A percentile compares a stretch with the other conserved stretches of the same genome.
Conservation (phyloP, 2,113 vertebrate genomes). For the Gulo gulo region DNA sequence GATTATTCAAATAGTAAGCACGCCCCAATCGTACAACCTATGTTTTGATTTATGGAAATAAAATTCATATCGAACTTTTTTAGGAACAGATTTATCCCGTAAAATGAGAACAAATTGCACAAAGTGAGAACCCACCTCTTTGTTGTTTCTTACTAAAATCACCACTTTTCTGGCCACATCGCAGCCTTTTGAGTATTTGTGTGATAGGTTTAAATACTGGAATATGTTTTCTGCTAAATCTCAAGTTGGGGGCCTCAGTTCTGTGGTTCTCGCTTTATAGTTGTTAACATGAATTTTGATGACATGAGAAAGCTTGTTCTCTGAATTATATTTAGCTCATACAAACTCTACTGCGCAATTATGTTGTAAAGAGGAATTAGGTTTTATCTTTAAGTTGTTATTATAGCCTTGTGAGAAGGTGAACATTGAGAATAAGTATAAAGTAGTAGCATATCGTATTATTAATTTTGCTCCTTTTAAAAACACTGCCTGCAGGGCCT, state of each 20-base stretch:
- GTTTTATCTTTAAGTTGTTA: conserved; percentile 70
- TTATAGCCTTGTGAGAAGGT: conserved; percentile 67
- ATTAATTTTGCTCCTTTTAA: background rate
- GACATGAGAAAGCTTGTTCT: conserved; percentile 68
- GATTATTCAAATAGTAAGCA: background rate
- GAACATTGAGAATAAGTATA: conserved; percentile 31
- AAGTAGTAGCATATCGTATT: conserved; percentile 37
- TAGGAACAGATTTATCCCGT: background rate
- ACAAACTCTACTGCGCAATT: conserved; percentile 70
- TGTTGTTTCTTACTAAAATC: background rate
- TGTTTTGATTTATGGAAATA: conserved; percentile 15
- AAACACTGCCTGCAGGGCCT: background rate
- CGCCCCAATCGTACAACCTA: background rate
- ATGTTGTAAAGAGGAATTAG: conserved; percentile 70
- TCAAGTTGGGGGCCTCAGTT: conserved; percentile 36
- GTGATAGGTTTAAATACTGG: conserved; percentile 10
- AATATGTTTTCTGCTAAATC: conserved; percentile 12
- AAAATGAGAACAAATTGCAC: background rate
- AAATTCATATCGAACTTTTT: background rate
- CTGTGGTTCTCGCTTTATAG: conserved; percentile 54
- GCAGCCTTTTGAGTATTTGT: background rate
- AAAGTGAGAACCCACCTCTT: background rate
- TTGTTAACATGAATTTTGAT: conserved; percentile 72
- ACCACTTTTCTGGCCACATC: background rate
- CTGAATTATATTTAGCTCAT: conserved; percentile 72